Base-by-base conservation (phyloP, 2,797 vertebrate species). In the Esox masquinongy region DNA sequence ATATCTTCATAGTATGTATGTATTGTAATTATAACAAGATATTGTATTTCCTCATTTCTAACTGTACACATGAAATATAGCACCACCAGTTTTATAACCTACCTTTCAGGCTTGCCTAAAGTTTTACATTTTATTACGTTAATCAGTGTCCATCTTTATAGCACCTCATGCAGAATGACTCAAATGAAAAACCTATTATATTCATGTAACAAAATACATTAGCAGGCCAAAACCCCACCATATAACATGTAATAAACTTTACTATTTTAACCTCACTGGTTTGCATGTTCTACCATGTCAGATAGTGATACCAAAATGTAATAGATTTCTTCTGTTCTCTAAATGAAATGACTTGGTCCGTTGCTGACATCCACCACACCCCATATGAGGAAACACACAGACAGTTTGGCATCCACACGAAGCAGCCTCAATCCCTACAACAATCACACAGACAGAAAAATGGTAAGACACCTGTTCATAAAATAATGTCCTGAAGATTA, bases 391-490 rank as follows among this genome's bases (percentile, higher is more conserved):
- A 69, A 26, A 12, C 11, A 49, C 63, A 29, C 19, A 15, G 36
- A 9, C 59, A 47, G 7, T 91, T 83, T 88, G 67, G 77, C 74
- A 67, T 83, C 69, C 22, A 64, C 74, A 83, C 9, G 43, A 47
- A 78, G 81, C 51, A 77, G 71, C 29, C 66, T 61, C 72, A 80
- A 68, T 70, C 75, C 39, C 50, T 47, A 36, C 73, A 68, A 68
- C 78, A 63, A 24, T 74, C 24, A 9, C 19, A 14, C 11, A 36
- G 17, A 73, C 47, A 22, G 36, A 86, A 81, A 49, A 51, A 91
- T 90, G 91, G 92, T 92, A 72, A 90, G 92, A 82, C 76, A 73
- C 12, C 16, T 17, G 24, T 73, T 63, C 43, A 51, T 14, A 72
- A 43, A 31, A 51, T n/a, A 14, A 8, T 72, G 24, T 64, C 26